A percentile compares a stretch with the other conserved stretches of the same genome.
Evolutionary conservation across 1,140 invertebrate species (phyloP).

Genomic region (Nasonia longicornis): DNA sequence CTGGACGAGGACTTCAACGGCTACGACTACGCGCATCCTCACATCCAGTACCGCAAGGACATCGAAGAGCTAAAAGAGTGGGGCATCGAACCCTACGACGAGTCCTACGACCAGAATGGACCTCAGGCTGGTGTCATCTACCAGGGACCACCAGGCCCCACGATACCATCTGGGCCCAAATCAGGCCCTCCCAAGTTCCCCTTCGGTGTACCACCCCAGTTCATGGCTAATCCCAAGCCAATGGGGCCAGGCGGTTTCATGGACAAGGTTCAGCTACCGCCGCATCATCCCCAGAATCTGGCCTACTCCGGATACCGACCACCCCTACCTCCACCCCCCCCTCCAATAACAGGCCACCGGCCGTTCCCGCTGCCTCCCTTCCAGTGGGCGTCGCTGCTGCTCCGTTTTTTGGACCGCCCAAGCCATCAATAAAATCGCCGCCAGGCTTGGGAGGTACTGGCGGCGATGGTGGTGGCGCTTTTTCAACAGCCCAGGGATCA

Average conservation of each 20-base stretch:
- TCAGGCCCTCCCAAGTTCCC: slow-evolving; percentile 1
- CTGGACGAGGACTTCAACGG: slow-evolving; percentile 61
- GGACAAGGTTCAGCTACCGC: slow-evolving; percentile 50
- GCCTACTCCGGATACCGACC: slow-evolving; percentile 60
- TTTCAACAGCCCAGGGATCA: not conserved
- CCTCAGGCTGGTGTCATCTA: slow-evolving; percentile 45
- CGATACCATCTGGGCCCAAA: not conserved
- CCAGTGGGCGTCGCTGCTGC: slow-evolving; percentile 5
- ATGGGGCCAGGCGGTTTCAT: slow-evolving; percentile 43
- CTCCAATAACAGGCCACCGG: not conserved
- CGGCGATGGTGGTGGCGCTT: not conserved
- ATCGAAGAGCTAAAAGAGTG: slow-evolving; percentile 67
- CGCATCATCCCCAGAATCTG: slow-evolving; percentile 56
- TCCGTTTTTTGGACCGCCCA: not conserved
- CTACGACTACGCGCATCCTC: slow-evolving; percentile 63
- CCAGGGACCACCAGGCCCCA: slow-evolving; percentile 14
- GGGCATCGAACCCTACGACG: slow-evolving; percentile 64
- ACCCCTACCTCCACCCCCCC: slow-evolving; percentile 29
- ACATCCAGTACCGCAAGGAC: slow-evolving; percentile 65
- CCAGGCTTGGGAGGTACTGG: slow-evolving; percentile 5
- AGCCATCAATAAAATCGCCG: not conserved
- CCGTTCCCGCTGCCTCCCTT: not conserved
- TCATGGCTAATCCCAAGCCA: slow-evolving; percentile 46
- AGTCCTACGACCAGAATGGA: slow-evolving; percentile 55
- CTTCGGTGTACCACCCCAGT: slow-evolving; percentile 51